These are phyloP conservation scores for Acleris emargana DNA, from an alignment of 2,888 invertebrate species.

Conservation along the genomic window DNA sequence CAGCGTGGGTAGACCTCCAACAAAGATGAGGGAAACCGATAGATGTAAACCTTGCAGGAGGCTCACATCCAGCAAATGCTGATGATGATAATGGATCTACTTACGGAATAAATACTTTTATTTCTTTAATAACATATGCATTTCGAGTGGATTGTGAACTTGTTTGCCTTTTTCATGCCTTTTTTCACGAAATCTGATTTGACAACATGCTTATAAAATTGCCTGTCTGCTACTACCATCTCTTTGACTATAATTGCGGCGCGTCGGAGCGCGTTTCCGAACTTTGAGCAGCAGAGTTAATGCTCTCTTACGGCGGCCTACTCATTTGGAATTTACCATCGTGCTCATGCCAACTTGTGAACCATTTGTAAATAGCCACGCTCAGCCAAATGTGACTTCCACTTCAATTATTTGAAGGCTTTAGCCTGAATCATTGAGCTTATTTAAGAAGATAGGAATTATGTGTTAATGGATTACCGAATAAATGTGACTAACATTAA, in stretches of 20 bases:
- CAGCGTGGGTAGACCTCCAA: too few species aligned
- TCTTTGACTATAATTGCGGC: constrained; percentile 67
- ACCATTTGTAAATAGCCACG: constrained; percentile 59
- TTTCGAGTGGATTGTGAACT: too few species aligned
- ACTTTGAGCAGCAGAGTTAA: constrained; percentile 65
- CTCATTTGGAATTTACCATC: constrained; percentile 73
- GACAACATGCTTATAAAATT: background rate
- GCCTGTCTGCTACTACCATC: constrained; percentile 44
- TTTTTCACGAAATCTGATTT: too few species aligned
- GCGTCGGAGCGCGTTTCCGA: constrained; percentile 65
- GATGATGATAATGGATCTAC: too few species aligned
- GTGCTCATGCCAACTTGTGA: constrained; percentile 56
- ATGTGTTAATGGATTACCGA: background rate
- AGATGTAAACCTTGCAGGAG: too few species aligned
- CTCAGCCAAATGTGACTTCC: constrained; percentile 12
- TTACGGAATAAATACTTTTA: too few species aligned
- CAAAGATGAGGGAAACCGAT: too few species aligned
- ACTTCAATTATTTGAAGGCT: constrained; percentile 4
- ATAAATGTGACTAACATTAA: too few species aligned
- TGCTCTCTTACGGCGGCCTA: constrained; percentile 64
- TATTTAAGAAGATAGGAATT: background rate
- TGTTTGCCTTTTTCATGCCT: too few species aligned
- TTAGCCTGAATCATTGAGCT: background rate
- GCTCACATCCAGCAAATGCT: too few species aligned
- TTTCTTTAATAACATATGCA: too few species aligned